Evolutionary conservation across 2,797 vertebrate species (phyloP).

Genomic region (Cynodonichthys magdalenae): DNA sequence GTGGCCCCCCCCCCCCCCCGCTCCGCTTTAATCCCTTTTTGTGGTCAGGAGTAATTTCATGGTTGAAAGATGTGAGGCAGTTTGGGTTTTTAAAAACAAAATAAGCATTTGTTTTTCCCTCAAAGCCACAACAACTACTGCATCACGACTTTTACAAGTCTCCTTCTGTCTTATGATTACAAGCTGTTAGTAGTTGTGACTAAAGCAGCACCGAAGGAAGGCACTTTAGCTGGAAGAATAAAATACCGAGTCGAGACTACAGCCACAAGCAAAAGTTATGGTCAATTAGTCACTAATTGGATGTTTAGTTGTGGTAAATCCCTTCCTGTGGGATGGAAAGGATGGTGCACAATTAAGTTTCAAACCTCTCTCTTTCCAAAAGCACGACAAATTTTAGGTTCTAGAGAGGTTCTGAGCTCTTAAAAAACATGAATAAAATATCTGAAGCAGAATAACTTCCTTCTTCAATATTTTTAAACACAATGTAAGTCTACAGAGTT

Average conservation of each 20-base stretch:
- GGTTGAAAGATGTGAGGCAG: conserved; percentile 17
- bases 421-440: too few species aligned
- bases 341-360: not conserved
- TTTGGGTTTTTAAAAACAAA: conserved; percentile 39
- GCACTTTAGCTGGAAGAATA: conserved; percentile 19
- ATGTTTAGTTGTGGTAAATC: conserved; percentile 32
- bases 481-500: not conserved
- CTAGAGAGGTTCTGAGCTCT: too few species aligned
- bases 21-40: conserved; percentile 23
- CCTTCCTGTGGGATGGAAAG: not conserved
- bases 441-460: too few species aligned
- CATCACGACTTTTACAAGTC: conserved; percentile 51
- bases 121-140: conserved; percentile 37
- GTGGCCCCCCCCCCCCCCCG: too few species aligned
- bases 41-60: conserved; percentile 35
- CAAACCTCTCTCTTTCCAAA: too few species aligned
- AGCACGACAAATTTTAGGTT: too few species aligned
- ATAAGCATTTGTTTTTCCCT: conserved; percentile 36
- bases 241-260: conserved; percentile 23
- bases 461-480: too few species aligned
- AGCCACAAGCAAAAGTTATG: conserved; percentile 28
- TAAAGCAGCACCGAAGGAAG: conserved; percentile 24
- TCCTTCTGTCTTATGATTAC: conserved; percentile 28
- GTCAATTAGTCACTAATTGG: conserved; percentile 32
- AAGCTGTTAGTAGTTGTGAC: conserved; percentile 46